Base-by-base conservation (phyloP, 2,797 vertebrate genomes). In the Thaleichthys pacificus region DNA sequence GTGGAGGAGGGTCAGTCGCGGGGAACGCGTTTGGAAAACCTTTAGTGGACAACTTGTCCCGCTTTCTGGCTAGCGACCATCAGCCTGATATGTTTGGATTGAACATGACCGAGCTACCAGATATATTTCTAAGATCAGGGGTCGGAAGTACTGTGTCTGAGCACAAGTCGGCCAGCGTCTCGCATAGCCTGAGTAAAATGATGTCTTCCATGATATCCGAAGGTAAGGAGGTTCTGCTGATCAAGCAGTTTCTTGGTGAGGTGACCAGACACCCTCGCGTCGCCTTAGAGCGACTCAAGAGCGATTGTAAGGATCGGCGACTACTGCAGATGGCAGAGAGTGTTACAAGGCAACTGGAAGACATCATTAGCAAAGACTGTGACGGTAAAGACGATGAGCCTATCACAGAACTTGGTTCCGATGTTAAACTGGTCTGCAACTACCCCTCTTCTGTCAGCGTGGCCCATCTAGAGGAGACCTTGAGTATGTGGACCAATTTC, bases 401-500 rank as follows among this genome's bases (percentile, higher is more conserved):
- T 2, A 61, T 81, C 0, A 81, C 74, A 0, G 80, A 81, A 12
- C 71, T 82, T 0, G 77, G 80, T 0, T 11, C 68, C 0, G 71
- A 79, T 3, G 77, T 78, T 0, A 78, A 32, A 8, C 57, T 82
- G 0, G 49, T 79, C 19, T 79, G 77, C 63, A 72, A 7, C 24
- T 75, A 77, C 62, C 80, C 74, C 0, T 64, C 71, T 0, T n/a
- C 72, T 0, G 76, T 78, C 1, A 78, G 6, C 61, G 65, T 78
- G 0, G 62, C 74, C 0, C 80, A 81, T 5, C 9, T 81, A 1
- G 80, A 79, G 22, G 80, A 82, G 26, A 77, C 30, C 0, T 3
- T 82, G 66, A 82, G 77, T 6, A 60, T 79, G 63, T 82, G 80
- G 80, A 82, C 69, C 3, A 77, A 72, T 24, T 82, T 72, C 51